Base-by-base conservation (phyloP, 2,888 invertebrate genomes). In the Odontocolon sp. region DNA sequence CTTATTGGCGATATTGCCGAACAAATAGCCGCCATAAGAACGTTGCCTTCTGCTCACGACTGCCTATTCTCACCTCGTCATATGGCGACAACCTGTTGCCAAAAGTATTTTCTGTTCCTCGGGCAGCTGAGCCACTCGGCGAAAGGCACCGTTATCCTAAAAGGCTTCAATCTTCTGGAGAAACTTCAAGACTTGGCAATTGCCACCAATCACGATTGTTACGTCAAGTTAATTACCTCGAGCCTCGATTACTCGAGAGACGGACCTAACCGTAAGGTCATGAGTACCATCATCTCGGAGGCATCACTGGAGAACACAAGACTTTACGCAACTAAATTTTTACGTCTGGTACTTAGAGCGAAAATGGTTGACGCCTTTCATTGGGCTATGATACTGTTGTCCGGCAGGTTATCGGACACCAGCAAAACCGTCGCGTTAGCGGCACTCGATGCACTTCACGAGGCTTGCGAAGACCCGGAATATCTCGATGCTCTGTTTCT, bases 51-150 rank as follows among this genome's bases (percentile, higher is more conserved):
- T 81, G 96, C 96, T 0, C 96, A 97, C 87, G 97, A 97, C 87
- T 96, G 96, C 81, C 91, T 97, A 16, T 96, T 97, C 86, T 96
- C 96, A 89, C 97, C 97, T 0, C 95, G 96, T 82, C 95, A 96
- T 88, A 95, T 97, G 93, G 93, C 94, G 83, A 96, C 95, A 85
- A 97, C 98, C 0, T 95, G 97, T 92, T 96, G 97, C 88, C 98
- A 98, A 90, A 96, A 96, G 92, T 99, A 98, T 92, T 99, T 99
- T 91, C 92, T 99, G 47, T 96, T 98, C 88, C 94, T 98, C 78
- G 98, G 98, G 0, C 95, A 97, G 82, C 92, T 98, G 85, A 95
- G 95, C 82, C 94, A 95, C 79, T 93, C 93, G 4, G 92, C 93
- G 63, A 92, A 92, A 50, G 96, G 96, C 1, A 91, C 95, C 42